Conservation (phyloP, 2,797 vertebrate genomes). For the Erpetoichthys calabaricus region DNA sequence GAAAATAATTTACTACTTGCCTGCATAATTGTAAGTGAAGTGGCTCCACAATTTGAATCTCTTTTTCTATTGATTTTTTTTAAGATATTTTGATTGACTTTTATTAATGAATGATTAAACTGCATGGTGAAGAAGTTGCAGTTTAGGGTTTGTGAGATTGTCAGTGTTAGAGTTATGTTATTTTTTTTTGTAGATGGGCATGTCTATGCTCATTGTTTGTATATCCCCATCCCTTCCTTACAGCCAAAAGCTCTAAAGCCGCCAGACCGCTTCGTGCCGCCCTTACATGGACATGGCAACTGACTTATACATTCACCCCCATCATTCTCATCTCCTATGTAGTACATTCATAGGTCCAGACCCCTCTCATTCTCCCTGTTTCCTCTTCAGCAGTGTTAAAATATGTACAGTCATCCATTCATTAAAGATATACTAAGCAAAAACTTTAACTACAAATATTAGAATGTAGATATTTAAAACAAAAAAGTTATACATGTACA, state of each 20-base stretch:
- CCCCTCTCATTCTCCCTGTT: slow-evolving; percentile 40
- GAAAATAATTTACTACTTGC: slow-evolving; percentile 15
- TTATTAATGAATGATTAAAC: slow-evolving; percentile 50
- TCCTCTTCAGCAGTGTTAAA: slow-evolving; percentile 72
- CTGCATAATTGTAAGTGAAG: slow-evolving; percentile 61
- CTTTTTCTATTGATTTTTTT: slow-evolving; percentile 40
- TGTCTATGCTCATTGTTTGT: slow-evolving; percentile 99
- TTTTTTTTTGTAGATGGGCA: slow-evolving; percentile 95
- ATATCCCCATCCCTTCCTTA: slow-evolving; percentile 99
- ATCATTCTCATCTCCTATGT: slow-evolving; percentile 93
- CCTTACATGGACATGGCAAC: slow-evolving; percentile 99
- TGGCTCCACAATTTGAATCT: slow-evolving; percentile 65
- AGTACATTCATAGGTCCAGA: slow-evolving; percentile 80
- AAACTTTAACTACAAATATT: slow-evolving; percentile 42
- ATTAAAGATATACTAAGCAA: slow-evolving; percentile 62
- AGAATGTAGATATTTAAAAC: slow-evolving; percentile 61
- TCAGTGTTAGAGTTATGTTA: slow-evolving; percentile 99
- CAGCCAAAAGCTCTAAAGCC: slow-evolving; percentile 99
- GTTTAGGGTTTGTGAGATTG: slow-evolving; percentile 99
- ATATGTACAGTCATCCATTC: slow-evolving; percentile 80
- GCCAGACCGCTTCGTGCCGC: slow-evolving; percentile 98
- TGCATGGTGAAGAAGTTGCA: slow-evolving; percentile 99
- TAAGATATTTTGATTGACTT: slow-evolving; percentile 36
- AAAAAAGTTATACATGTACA: slow-evolving; percentile 49
- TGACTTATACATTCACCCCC: slow-evolving; percentile 92